A percentile compares a stretch with the other conserved stretches of the same genome.
phyloP scores from a whole-genome alignment of 1,140 invertebrate species.

The Eubasilissa regina region DNA sequence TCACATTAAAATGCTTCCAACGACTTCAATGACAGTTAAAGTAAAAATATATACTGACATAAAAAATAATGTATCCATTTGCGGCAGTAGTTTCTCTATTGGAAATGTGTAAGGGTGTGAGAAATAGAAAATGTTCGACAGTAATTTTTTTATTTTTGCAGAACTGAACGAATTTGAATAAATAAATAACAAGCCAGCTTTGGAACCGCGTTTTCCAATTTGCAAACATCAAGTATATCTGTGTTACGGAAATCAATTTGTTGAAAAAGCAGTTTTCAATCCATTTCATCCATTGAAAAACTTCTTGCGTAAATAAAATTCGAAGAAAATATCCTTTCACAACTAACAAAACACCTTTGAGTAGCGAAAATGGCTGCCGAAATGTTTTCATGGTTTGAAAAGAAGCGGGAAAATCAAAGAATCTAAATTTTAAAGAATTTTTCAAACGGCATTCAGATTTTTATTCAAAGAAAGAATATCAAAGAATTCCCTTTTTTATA shows the following conservation, averaged over 20 bases:
- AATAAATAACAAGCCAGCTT: neutral
- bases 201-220: neutral
- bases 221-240: slow-evolving; percentile 24
- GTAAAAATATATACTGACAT: too few species aligned
- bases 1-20: too few species aligned
- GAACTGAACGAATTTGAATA: neutral
- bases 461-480: too few species aligned
- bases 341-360: slow-evolving; percentile 5
- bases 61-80: too few species aligned
- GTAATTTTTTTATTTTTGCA: too few species aligned
- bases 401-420: neutral
- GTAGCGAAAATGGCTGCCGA: neutral
- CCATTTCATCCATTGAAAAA: neutral
- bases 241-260: slow-evolving; percentile 6
- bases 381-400: slow-evolving; percentile 4
- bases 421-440: neutral
- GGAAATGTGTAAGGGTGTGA: too few species aligned
- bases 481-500: too few species aligned
- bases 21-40: too few species aligned
- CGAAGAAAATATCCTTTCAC: slow-evolving; percentile 10
- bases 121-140: too few species aligned
- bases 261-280: slow-evolving; percentile 17
- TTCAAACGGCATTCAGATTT: too few species aligned
- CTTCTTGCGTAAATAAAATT: slow-evolving; percentile 19
- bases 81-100: too few species aligned